Conservation (phyloP, 2,888 invertebrate species). For the Pseudoips prasinana region DNA sequence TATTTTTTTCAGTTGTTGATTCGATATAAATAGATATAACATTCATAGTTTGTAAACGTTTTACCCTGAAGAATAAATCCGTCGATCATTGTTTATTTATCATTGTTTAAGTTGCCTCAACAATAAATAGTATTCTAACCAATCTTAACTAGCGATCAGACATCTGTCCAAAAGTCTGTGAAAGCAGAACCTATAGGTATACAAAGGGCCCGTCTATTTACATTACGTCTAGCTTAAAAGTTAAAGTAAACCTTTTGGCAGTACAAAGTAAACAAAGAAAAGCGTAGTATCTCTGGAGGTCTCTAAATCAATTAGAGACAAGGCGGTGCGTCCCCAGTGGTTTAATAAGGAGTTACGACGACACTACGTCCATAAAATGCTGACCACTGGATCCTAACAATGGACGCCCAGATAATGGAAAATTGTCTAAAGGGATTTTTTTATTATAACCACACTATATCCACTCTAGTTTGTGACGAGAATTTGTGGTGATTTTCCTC, state of each 20-base stretch:
- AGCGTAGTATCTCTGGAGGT: conserved; percentile 49
- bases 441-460: conserved; percentile 67
- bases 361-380: conserved; percentile 65
- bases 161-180: too few relatives aligned
- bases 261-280: conserved; percentile 54
- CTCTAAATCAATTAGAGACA: conserved; percentile 75
- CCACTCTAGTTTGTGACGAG: conserved; percentile 58
- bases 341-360: conserved; percentile 77
- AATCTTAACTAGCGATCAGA: too few relatives aligned
- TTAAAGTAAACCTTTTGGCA: conserved; percentile 38
- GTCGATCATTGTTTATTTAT: too few relatives aligned
- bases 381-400: conserved; percentile 68
- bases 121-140: too few relatives aligned
- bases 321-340: conserved; percentile 62
- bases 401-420: conserved; percentile 73
- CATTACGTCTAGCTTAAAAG: conserved; percentile 33
- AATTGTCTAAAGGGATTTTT: conserved; percentile 75
- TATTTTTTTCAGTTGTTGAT: too few relatives aligned
- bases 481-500: conserved; percentile 60
- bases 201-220: conserved; percentile 30
- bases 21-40: too few relatives aligned
- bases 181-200: too few relatives aligned
- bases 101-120: too few relatives aligned
- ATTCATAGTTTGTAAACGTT: too few relatives aligned
- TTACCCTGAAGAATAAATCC: too few relatives aligned